Evolutionary conservation across 2,888 invertebrate genomes (phyloP).

Genomic region (Harmothoe impar): DNA sequence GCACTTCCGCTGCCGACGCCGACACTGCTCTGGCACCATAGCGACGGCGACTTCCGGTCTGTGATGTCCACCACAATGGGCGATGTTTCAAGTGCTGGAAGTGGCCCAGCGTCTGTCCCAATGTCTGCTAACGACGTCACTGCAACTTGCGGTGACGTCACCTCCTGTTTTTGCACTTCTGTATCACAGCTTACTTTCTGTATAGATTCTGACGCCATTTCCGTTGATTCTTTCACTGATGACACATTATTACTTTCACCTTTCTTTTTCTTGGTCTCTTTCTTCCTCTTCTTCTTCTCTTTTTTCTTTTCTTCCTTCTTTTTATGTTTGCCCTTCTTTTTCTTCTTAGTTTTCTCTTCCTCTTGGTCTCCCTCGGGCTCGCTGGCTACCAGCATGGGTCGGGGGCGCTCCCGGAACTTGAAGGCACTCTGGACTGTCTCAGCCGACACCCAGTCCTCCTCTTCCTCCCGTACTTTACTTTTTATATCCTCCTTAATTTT

Average conservation of each 20-base stretch:
- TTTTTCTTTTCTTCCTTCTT: background rate
- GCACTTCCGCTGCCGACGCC: background rate
- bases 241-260: no score
- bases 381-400: slow-evolving; percentile 3
- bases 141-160: background rate
- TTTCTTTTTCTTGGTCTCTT: no score
- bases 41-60: no score
- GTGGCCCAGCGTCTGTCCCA: background rate
- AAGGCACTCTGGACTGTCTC: slow-evolving; percentile 42
- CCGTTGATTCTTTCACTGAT: background rate
- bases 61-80: background rate
- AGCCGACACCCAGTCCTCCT: slow-evolving; percentile 38
- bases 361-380: background rate
- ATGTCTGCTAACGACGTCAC: background rate
- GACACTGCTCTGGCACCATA: background rate
- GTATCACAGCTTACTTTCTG: background rate
- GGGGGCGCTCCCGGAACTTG: slow-evolving; percentile 52
- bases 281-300: background rate
- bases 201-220: background rate
- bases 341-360: background rate
- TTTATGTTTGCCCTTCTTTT: background rate
- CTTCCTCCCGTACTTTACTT: background rate
- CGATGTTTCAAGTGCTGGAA: background rate
- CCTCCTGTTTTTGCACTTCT: background rate
- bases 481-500: background rate